These are phyloP conservation scores for Podarcis raffonei DNA, from an alignment of 2,113 vertebrate genomes.

Conservation along the genomic window DNA sequence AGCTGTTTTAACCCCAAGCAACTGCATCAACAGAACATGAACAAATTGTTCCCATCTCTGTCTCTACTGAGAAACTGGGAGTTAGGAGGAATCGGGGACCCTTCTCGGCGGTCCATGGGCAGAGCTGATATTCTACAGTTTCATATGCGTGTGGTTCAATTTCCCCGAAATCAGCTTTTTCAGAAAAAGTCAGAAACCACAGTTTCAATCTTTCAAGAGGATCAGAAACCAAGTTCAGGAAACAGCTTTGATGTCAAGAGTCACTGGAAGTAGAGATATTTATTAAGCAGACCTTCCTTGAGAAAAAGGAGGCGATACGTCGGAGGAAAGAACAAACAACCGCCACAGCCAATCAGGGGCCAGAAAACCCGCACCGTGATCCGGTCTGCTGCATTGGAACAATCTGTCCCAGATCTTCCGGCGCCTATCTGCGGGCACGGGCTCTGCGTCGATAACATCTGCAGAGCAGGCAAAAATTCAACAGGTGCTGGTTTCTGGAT, in stretches of 20 bases:
- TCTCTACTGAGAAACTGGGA: conserved; percentile 46
- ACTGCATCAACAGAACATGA: conserved; percentile 28
- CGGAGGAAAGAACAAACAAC: background rate
- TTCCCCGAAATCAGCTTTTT: conserved; percentile 67
- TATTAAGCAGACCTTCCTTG: conserved; percentile 34
- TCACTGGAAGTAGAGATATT: conserved; percentile 43
- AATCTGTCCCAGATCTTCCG: background rate
- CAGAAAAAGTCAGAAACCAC: conserved; percentile 36
- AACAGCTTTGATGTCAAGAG: conserved; percentile 68
- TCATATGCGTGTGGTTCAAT: conserved; percentile 47
- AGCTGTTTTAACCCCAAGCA: background rate
- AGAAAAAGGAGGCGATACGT: background rate
- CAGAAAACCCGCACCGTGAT: background rate
- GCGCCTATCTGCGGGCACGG: too few species aligned
- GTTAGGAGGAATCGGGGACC: conserved; percentile 64
- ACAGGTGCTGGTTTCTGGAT: background rate
- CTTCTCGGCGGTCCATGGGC: conserved; percentile 21
- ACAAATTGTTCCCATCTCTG: conserved; percentile 7
- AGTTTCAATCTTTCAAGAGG: conserved; percentile 60
- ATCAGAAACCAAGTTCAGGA: conserved; percentile 77
- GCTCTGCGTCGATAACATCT: too few species aligned
- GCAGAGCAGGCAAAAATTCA: background rate
- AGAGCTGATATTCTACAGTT: conserved; percentile 55
- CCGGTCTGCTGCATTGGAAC: background rate
- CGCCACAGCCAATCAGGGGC: too few species aligned